A percentile compares a stretch with the other conserved stretches of the same genome.
Evolutionary conservation across 2,888 invertebrate species (phyloP).

Genomic region (Acronicta aceris): DNA sequence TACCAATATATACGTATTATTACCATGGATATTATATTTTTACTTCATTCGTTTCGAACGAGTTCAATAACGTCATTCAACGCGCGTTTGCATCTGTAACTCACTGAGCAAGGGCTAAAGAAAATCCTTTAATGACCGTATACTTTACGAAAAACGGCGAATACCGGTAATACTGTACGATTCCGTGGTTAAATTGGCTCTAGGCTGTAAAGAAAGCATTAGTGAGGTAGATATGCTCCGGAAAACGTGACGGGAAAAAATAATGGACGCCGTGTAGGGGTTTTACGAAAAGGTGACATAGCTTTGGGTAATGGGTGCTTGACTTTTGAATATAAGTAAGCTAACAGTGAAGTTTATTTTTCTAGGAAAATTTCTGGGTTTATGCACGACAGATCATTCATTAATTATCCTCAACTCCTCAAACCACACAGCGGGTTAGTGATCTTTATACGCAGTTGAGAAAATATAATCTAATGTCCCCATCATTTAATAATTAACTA

Average conservation of each 20-base stretch:
- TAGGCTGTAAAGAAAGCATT: slow-evolving; percentile 62
- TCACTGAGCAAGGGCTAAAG: slow-evolving; percentile 41
- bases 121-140: slow-evolving; percentile 64
- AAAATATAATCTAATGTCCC: too few species aligned
- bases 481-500: too few species aligned
- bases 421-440: too few species aligned
- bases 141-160: slow-evolving; percentile 31
- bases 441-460: too few species aligned
- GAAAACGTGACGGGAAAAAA: slow-evolving; percentile 3
- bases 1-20: too few species aligned
- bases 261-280: not conserved
- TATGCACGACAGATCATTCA: too few species aligned
- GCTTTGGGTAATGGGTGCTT: not conserved
- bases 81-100: slow-evolving; percentile 42
- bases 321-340: not conserved
- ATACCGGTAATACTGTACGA: slow-evolving; percentile 59
- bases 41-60: not conserved
- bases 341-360: not conserved
- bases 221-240: slow-evolving; percentile 30
- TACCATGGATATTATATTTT: not conserved
- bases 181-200: slow-evolving; percentile 60
- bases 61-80: slow-evolving; percentile 1
- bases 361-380: too few species aligned
- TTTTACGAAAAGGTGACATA: slow-evolving; percentile 1
- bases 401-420: too few species aligned